These are phyloP conservation scores for Brachyhypopomus gauderio DNA, from an alignment of 2,113 vertebrate genomes.

Conservation along the genomic window DNA sequence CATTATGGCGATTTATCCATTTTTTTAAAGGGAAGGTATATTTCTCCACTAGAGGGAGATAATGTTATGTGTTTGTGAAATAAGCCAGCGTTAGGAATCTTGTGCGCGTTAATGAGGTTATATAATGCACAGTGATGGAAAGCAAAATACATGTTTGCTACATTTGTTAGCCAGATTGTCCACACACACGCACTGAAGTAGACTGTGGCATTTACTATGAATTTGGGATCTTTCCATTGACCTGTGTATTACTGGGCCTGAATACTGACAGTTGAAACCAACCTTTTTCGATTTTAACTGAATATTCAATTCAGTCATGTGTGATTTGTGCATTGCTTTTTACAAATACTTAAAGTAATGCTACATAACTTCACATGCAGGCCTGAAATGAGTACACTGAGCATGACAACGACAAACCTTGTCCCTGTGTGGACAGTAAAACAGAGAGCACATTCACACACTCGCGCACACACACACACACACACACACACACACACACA, in stretches of 20 bases:
- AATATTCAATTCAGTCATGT: not conserved
- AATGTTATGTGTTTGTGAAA: not conserved
- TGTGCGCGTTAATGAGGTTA: not conserved
- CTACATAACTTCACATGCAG: not conserved
- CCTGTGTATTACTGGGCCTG: not conserved
- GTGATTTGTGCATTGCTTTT: not conserved
- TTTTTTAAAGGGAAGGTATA: too few species aligned
- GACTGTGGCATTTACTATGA: too few species aligned
- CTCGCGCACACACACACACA: constrained; percentile 2
- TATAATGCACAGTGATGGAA: too few species aligned
- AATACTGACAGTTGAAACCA: not conserved
- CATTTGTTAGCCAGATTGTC: too few species aligned
- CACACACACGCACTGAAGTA: too few species aligned
- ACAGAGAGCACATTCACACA: not conserved
- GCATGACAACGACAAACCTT: not conserved
- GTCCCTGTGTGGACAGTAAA: not conserved
- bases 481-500: not conserved
- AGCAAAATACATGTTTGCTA: too few species aligned
- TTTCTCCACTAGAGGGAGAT: constrained; percentile 4
- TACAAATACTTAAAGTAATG: not conserved
- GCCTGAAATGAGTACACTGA: not conserved
- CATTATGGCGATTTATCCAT: too few species aligned
- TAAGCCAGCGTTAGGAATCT: not conserved
- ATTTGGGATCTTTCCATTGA: too few species aligned
- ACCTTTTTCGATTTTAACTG: not conserved